Conservation (phyloP, 2,113 vertebrate genomes). For the Rhinolophus ferrumequinum region DNA sequence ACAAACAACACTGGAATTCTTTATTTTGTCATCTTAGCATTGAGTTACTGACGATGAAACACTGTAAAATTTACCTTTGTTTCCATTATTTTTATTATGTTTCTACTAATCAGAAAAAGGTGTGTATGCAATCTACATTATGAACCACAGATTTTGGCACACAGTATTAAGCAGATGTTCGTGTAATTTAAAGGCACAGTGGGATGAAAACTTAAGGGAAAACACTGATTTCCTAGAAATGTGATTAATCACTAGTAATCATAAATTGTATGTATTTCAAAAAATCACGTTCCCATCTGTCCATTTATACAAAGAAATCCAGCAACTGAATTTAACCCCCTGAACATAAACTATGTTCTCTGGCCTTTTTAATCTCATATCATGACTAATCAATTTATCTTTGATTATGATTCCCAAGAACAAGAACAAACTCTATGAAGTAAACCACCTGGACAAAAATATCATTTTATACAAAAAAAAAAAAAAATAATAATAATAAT, state of each 20-base stretch:
- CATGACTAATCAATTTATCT: slow-evolving; percentile 53
- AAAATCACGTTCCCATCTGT: slow-evolving; percentile 26
- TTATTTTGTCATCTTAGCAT: background rate
- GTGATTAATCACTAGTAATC: slow-evolving; percentile 49
- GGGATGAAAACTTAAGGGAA: slow-evolving; percentile 43
- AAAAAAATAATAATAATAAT: no score
- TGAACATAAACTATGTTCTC: background rate
- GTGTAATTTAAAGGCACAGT: slow-evolving; percentile 26
- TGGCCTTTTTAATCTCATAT: slow-evolving; percentile 4
- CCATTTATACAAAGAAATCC: slow-evolving; percentile 18
- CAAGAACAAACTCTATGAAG: slow-evolving; percentile 52
- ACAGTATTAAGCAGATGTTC: slow-evolving; percentile 42
- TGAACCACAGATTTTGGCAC: slow-evolving; percentile 28
- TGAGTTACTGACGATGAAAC: background rate
- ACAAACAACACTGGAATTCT: background rate
- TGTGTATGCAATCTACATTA: background rate
- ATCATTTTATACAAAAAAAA: slow-evolving; percentile 60
- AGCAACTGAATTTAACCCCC: background rate
- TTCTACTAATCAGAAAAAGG: slow-evolving; percentile 21
- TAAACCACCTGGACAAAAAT: slow-evolving; percentile 10
- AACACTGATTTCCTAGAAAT: slow-evolving; percentile 58
- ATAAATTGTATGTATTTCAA: slow-evolving; percentile 31
- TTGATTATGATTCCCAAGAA: slow-evolving; percentile 69
- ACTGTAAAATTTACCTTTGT: background rate
- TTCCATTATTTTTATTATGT: background rate